Evolutionary conservation across 2,888 invertebrate species (phyloP).

Genomic region (Allophyes oxyacanthae): DNA sequence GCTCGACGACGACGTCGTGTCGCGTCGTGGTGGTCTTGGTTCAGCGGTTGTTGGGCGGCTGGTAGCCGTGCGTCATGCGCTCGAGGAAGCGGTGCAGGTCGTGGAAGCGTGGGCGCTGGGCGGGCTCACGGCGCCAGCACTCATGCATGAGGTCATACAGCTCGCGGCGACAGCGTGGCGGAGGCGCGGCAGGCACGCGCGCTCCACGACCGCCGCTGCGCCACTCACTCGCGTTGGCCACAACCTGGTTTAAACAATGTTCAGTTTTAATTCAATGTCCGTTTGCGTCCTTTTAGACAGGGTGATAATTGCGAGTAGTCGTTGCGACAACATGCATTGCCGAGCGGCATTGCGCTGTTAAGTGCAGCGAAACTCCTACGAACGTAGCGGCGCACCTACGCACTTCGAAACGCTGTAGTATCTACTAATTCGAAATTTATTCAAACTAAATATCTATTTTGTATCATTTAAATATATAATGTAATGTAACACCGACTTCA

Average conservation of each 20-base stretch:
- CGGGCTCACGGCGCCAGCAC: constrained; percentile 96
- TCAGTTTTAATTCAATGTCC: background rate
- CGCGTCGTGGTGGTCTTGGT: constrained; percentile 4
- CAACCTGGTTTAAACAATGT: constrained; percentile 88
- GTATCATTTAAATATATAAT: too few species aligned
- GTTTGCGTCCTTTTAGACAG: too few species aligned
- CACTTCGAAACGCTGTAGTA: too few species aligned
- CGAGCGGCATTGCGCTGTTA: too few species aligned
- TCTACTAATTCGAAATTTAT: too few species aligned
- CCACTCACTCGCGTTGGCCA: constrained; percentile 91
- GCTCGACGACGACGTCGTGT: constrained; percentile 47
- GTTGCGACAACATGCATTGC: too few species aligned
- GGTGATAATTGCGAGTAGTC: too few species aligned
- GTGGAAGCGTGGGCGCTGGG: constrained; percentile 95
- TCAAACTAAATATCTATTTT: too few species aligned
- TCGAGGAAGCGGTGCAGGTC: constrained; percentile 96
- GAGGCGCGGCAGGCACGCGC: constrained; percentile 89
- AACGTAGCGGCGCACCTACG: too few species aligned
- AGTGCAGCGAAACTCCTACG: too few species aligned
- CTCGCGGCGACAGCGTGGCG: constrained; percentile 94
- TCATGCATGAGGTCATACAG: constrained; percentile 97
- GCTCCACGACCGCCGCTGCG: constrained; percentile 83
- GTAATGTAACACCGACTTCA: too few species aligned
- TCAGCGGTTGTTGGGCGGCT: constrained; percentile 81
- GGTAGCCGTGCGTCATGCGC: constrained; percentile 92